Evolutionary conservation across 2,113 vertebrate genomes (phyloP).

Genomic region (Lepisosteus oculatus): DNA sequence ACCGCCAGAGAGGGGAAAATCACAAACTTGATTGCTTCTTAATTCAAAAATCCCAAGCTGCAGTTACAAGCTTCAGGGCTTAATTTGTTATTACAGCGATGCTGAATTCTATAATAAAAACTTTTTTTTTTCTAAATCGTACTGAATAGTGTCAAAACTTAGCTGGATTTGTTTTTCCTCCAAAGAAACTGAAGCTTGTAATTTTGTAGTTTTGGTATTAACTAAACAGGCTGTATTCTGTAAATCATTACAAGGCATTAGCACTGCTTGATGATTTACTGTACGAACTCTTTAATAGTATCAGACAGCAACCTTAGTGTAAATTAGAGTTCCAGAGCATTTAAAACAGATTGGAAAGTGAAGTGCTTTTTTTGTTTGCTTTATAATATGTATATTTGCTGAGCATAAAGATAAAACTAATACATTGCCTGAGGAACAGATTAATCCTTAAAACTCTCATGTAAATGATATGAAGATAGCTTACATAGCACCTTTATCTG

Average conservation of each 20-base stretch:
- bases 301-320: constrained; percentile 16
- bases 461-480: constrained; percentile 25
- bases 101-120: background rate
- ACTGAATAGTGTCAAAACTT: background rate
- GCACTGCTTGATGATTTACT: constrained; percentile 16
- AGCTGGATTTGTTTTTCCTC: constrained; percentile 21
- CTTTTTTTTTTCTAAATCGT: too few species aligned
- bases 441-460: constrained; percentile 26
- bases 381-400: constrained; percentile 14
- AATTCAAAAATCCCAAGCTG: constrained; percentile 4
- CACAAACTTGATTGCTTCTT: constrained; percentile 18
- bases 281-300: constrained; percentile 19
- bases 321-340: constrained; percentile 12
- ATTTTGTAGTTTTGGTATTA: constrained; percentile 43
- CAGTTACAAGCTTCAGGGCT: constrained; percentile 50
- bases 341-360: too few species aligned
- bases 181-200: constrained; percentile 41
- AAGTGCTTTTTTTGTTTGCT: too few species aligned
- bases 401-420: constrained; percentile 23
- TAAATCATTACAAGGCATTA: constrained; percentile 13
- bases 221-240: constrained; percentile 40
- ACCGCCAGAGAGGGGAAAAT: constrained; percentile 6
- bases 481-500: constrained; percentile 55
- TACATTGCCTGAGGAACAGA: constrained; percentile 29
- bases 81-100: background rate